These are phyloP conservation scores for Actinia tenebrosa DNA, from an alignment of 64 coral and sea anemone species.

Conservation along the genomic window DNA sequence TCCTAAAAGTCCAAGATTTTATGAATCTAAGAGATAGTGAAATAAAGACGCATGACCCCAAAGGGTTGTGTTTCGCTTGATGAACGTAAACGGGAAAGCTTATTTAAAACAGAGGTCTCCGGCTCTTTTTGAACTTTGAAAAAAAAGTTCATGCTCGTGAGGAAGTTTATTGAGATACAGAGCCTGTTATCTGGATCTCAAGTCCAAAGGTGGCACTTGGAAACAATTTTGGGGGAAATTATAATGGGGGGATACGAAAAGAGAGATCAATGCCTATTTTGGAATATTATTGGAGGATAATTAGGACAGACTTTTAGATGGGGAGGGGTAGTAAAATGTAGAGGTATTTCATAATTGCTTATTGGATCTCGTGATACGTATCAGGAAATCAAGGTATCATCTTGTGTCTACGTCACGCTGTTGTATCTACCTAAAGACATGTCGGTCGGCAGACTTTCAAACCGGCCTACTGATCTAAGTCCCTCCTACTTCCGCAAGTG, in stretches of 20 bases:
- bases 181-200: not conserved
- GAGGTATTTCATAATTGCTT: not conserved
- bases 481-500: slow-evolving; percentile 8
- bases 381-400: slow-evolving; percentile 3
- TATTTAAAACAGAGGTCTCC: not conserved
- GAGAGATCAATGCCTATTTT: not conserved
- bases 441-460: not conserved
- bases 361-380: not conserved
- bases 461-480: slow-evolving; percentile 3
- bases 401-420: slow-evolving; percentile 4
- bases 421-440: slow-evolving; percentile 1
- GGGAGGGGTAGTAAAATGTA: not conserved
- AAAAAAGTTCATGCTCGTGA: not conserved
- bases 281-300: not conserved
- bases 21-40: not conserved
- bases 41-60: not conserved
- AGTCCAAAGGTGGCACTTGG: not conserved
- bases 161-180: not conserved
- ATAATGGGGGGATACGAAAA: not conserved
- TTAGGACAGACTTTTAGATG: not conserved
- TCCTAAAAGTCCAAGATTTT: not conserved
- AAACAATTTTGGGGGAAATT: not conserved
- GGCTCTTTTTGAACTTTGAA: not conserved
- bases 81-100: not conserved
- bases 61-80: not conserved